phyloP scores from a whole-genome alignment of 2,797 vertebrate species.

The Rachycentron canadum region DNA sequence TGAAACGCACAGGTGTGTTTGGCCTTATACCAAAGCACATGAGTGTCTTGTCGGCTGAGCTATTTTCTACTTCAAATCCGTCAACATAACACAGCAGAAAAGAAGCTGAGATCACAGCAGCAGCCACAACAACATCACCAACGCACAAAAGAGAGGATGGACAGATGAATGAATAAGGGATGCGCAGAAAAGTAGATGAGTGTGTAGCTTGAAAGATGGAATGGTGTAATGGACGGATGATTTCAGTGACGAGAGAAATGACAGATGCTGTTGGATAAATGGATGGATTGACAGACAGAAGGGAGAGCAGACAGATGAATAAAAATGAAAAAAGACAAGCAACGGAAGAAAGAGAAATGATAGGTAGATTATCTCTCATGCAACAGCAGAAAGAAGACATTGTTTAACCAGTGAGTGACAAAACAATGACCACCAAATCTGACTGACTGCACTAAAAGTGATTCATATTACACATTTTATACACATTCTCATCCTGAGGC shows the following conservation, averaged over 20 bases:
- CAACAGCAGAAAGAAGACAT: slow-evolving; percentile 45
- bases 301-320: slow-evolving; percentile 60
- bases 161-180: slow-evolving; percentile 65
- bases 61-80: slow-evolving; percentile 58
- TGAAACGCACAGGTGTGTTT: slow-evolving; percentile 61
- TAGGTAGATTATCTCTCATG: slow-evolving; percentile 31
- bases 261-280: slow-evolving; percentile 74
- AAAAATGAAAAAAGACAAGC: slow-evolving; percentile 60
- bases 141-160: slow-evolving; percentile 64
- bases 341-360: slow-evolving; percentile 37
- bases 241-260: slow-evolving; percentile 78
- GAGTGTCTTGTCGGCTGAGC: slow-evolving; percentile 6
- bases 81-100: slow-evolving; percentile 57
- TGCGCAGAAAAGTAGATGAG: slow-evolving; percentile 43
- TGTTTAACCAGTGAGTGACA: slow-evolving; percentile 35
- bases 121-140: slow-evolving; percentile 33
- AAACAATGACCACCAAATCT: slow-evolving; percentile 37
- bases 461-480: slow-evolving; percentile 44
- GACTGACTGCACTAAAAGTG: slow-evolving; percentile 25
- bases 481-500: slow-evolving; percentile 21
- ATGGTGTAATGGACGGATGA: slow-evolving; percentile 75
- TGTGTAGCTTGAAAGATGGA: slow-evolving; percentile 71
- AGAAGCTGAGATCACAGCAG: slow-evolving; percentile 55
- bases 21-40: slow-evolving; percentile 44
- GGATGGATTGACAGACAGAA: slow-evolving; percentile 76